Base-by-base conservation (phyloP, 2,113 vertebrate species). In the Struthio camelus region DNA sequence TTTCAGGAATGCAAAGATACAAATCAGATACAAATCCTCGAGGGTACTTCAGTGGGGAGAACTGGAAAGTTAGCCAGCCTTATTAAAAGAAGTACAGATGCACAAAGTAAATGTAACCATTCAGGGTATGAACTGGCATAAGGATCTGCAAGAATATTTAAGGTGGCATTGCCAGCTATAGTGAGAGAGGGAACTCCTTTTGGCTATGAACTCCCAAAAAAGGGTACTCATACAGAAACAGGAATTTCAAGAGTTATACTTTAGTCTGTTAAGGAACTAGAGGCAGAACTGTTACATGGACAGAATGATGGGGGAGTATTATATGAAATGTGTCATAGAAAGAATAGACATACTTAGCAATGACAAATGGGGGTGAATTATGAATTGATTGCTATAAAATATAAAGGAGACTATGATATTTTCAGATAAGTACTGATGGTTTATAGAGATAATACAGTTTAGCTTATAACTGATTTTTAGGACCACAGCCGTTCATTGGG, bases 381-480 rank as follows among this genome's bases (percentile, higher is more conserved):
- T 85, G 58, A 96, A 91, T 80, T 84, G 50, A 87, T 56, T 27
- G 2, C 16, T 90, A 84, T 93, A 90, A 94, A 92, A 81, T 84
- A 78, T 87, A 83, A 90, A 77, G 62, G 71, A 54, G 59, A 73
- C 46, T 61, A 80, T 86, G 67, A 58, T 93, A 53, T 86, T 73
- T 92, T 93, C 77, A 80, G 70, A 36, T 93, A 96, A 89, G 38
- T 78, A 65, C 61, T 83, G 44, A 78, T 83, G 36, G 14, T 84
- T 94, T 94, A 80, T 54, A 87, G 48, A 92, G 25, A 92, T 85
- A 95, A 94, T 71, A 82, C 28, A 80, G 5, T 93, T 95, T 79
- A 56, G 44, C 13, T 81, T 94, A 80, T 89, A 59, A 53, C 61
- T 73, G 40, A 80, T 79, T 94, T 94, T 96, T 92, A 77, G n/a